Evolutionary conservation across 2,113 vertebrate genomes (phyloP).

Genomic region (Erpornis zantholeuca): DNA sequence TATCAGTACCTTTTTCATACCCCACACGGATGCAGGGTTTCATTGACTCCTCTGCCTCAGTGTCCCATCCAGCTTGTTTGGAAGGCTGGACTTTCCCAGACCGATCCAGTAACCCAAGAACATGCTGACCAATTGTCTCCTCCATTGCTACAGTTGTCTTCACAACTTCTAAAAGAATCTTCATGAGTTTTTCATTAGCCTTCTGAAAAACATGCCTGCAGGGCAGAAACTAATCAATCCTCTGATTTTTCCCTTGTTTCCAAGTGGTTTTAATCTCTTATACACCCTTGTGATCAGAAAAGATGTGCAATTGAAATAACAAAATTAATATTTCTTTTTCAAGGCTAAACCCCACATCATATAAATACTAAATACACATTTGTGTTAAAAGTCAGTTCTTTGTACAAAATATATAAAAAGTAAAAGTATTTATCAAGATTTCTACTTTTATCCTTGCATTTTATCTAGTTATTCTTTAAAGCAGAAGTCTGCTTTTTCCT

Average conservation of each 20-base stretch:
- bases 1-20: slow-evolving; percentile 66
- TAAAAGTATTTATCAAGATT: neutral
- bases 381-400: neutral
- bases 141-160: slow-evolving; percentile 91
- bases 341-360: neutral
- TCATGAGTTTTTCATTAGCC: slow-evolving; percentile 83
- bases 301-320: neutral
- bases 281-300: neutral
- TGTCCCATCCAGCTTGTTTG: slow-evolving; percentile 64
- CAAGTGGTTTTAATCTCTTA: neutral
- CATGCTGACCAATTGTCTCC: slow-evolving; percentile 88
- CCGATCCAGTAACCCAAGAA: slow-evolving; percentile 79
- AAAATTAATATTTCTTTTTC: neutral
- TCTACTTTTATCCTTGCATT: neutral
- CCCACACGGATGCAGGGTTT: slow-evolving; percentile 55
- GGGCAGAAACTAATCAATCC: slow-evolving; percentile 8
- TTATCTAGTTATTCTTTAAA: neutral
- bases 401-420: neutral
- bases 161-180: slow-evolving; percentile 86
- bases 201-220: slow-evolving; percentile 77
- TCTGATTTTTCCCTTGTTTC: neutral
- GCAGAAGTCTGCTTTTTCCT: neutral
- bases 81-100: slow-evolving; percentile 65
- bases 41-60: slow-evolving; percentile 53
- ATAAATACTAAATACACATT: neutral